phyloP scores from a whole-genome alignment of 2,888 invertebrate species.

The Clivina fossor region DNA sequence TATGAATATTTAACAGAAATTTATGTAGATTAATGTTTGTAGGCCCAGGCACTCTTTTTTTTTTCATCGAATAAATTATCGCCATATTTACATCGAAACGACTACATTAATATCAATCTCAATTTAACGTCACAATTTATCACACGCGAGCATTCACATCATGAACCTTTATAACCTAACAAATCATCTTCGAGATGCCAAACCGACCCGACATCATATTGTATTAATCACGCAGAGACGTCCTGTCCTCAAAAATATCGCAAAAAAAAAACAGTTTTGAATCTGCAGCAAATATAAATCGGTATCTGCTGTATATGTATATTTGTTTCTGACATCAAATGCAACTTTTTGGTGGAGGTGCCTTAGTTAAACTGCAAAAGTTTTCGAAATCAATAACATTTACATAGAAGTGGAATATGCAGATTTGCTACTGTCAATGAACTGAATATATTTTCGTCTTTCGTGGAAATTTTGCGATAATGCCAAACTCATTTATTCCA shows the following conservation, averaged over 20 bases:
- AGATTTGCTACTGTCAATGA: too few species aligned
- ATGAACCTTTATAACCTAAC: slow-evolving; percentile 18
- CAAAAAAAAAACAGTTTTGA: too few species aligned
- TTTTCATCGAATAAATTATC: slow-evolving; percentile 25
- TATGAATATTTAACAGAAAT: slow-evolving; percentile 26
- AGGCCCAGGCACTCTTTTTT: slow-evolving; percentile 13
- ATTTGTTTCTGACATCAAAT: too few species aligned
- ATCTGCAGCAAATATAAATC: too few species aligned
- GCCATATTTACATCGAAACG: slow-evolving; percentile 26
- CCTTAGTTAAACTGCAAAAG: too few species aligned
- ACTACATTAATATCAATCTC: slow-evolving; percentile 31
- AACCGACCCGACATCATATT: background rate
- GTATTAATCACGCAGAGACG: slow-evolving; percentile 20
- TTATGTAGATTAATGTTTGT: slow-evolving; percentile 22
- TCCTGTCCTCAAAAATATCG: background rate
- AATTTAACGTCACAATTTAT: slow-evolving; percentile 29
- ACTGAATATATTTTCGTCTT: too few species aligned
- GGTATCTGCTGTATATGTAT: too few species aligned
- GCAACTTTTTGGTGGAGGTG: too few species aligned
- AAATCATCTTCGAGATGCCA: slow-evolving; percentile 14
- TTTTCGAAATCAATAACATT: too few species aligned
- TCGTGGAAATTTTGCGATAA: too few species aligned
- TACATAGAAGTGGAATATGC: too few species aligned
- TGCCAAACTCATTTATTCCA: too few species aligned
- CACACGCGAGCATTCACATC: slow-evolving; percentile 20